phyloP scores from a whole-genome alignment of 2,797 vertebrate species.

The Micromesistius poutassou region DNA sequence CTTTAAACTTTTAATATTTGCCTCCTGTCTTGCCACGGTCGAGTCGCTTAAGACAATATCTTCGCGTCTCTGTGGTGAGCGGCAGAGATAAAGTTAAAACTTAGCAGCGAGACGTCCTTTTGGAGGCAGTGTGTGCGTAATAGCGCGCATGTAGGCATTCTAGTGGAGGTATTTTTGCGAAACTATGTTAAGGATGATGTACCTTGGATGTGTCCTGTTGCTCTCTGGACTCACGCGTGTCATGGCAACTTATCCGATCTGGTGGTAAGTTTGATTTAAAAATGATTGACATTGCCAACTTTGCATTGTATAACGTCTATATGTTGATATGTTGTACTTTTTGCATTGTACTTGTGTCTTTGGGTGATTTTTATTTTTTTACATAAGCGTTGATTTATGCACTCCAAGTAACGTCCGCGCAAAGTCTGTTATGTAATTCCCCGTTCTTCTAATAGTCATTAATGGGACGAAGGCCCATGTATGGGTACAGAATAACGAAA shows the following conservation, averaged over 20 bases:
- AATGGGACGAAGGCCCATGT: neutral
- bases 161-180: constrained; percentile 65
- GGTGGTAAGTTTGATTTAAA: constrained; percentile 89
- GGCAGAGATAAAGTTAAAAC: constrained; percentile 39
- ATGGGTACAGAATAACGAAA: neutral
- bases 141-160: constrained; percentile 61
- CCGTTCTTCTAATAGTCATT: neutral
- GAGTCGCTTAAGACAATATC: constrained; percentile 66
- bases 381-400: neutral
- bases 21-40: constrained; percentile 70
- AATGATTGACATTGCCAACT: constrained; percentile 23
- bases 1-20: constrained; percentile 81
- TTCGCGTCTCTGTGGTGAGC: constrained; percentile 30
- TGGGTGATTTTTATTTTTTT: neutral
- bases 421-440: neutral
- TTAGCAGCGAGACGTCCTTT: constrained; percentile 24
- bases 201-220: constrained; percentile 88
- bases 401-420: neutral
- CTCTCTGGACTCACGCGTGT: constrained; percentile 85
- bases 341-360: neutral
- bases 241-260: constrained; percentile 94
- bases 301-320: neutral
- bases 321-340: neutral
- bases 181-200: constrained; percentile 83
- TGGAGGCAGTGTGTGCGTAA: constrained; percentile 59